phyloP scores from a whole-genome alignment of 92 coral and sea anemone genomes.

The Montipora capitata region DNA sequence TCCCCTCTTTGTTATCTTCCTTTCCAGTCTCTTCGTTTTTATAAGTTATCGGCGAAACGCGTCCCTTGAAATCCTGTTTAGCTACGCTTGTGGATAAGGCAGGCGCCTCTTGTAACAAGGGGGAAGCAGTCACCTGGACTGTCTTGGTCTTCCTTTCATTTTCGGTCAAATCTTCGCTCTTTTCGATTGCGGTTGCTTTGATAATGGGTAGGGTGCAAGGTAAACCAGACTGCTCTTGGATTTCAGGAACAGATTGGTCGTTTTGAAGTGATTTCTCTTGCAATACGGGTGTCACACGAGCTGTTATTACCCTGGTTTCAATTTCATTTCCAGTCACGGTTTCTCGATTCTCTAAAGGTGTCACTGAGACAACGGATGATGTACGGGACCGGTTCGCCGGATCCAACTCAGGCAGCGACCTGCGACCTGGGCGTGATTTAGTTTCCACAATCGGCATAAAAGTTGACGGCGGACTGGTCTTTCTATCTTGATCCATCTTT shows the following conservation, averaged over 20 bases:
- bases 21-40: not conserved
- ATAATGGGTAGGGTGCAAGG: constrained; percentile 10
- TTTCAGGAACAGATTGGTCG: not conserved
- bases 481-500: not conserved
- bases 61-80: constrained; percentile 9
- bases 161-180: not conserved
- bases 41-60: constrained; percentile 6
- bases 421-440: constrained; percentile 8
- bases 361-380: constrained; percentile 25
- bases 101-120: not conserved
- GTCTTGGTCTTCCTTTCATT: not conserved
- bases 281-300: constrained; percentile 14
- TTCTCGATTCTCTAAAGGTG: constrained; percentile 7
- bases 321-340: constrained; percentile 6
- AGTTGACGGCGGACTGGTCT: not conserved
- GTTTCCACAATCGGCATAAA: constrained; percentile 17
- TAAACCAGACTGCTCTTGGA: not conserved
- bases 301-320: not conserved
- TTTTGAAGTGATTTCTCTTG: not conserved
- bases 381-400: not conserved
- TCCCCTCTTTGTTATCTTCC: not conserved
- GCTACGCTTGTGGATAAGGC: not conserved
- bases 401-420: constrained; percentile 7
- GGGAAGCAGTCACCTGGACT: not conserved
- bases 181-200: constrained; percentile 26